Evolutionary conservation across 2,113 vertebrate genomes (phyloP).

Genomic region (Athene cunicularia): DNA sequence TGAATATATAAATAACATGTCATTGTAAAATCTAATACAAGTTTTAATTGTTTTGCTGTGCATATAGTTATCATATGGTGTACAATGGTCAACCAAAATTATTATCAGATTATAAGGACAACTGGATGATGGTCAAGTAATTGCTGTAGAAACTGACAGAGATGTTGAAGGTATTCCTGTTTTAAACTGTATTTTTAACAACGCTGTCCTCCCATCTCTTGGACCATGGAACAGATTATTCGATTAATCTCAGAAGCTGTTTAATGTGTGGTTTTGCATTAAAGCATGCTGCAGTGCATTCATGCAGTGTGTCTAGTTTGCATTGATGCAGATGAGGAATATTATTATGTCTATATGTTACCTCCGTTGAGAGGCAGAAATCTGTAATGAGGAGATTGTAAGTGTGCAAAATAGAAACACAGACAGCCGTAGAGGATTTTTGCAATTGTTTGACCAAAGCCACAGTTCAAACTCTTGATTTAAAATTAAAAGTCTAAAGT

Average conservation of each 20-base stretch:
- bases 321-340: not conserved
- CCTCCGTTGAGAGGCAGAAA: not conserved
- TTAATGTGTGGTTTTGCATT: not conserved
- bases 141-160: not conserved
- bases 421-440: not conserved
- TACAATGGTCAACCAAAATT: not conserved
- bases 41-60: not conserved
- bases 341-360: accelerated
- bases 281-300: accelerated
- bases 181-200: not conserved
- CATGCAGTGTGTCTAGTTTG: not conserved
- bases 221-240: not conserved
- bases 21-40: not conserved
- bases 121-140: not conserved
- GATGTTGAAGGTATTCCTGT: not conserved
- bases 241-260: not conserved
- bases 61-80: not conserved
- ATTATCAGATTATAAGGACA: not conserved
- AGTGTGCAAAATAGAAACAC: not conserved
- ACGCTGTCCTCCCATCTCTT: not conserved
- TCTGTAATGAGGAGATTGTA: not conserved
- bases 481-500: not conserved
- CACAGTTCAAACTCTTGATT: not conserved
- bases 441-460: not conserved
- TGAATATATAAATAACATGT: not conserved